Conservation (phyloP, 2,797 vertebrate genomes). For the Crocidura indochinensis region DNA sequence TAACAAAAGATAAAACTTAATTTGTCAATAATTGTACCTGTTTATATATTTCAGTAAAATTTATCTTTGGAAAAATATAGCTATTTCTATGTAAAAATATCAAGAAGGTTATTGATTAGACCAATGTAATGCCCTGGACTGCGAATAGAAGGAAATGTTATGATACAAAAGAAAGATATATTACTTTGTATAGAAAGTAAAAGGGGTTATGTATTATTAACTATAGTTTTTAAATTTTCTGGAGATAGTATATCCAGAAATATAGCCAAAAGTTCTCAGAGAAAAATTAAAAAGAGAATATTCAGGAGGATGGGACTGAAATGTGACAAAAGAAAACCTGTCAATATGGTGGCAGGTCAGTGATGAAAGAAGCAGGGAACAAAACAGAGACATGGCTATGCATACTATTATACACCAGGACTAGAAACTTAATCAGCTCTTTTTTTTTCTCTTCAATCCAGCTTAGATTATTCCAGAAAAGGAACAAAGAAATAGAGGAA, state of each 20-base stretch:
- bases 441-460: not conserved
- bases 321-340: not conserved
- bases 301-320: not conserved
- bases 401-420: not conserved
- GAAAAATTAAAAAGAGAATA: not conserved
- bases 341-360: fast-evolving
- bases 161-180: not conserved
- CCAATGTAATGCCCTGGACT: not conserved
- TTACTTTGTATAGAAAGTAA: not conserved
- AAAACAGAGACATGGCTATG: not conserved
- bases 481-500: not conserved
- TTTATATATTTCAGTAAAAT: not conserved
- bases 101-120: slow-evolving; percentile 6
- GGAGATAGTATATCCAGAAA: not conserved
- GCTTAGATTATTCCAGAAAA: not conserved
- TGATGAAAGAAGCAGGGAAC: too few relatives aligned
- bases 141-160: not conserved
- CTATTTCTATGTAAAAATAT: slow-evolving; percentile 34
- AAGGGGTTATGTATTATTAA: not conserved
- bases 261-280: not conserved
- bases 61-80: not conserved
- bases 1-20: not conserved
- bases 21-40: slow-evolving; percentile 36
- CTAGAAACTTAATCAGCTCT: not conserved
- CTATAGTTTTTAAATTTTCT: not conserved